These are phyloP conservation scores for Epizoanthus scotinus DNA, from an alignment of 92 coral and sea anemone genomes.

Conservation along the genomic window DNA sequence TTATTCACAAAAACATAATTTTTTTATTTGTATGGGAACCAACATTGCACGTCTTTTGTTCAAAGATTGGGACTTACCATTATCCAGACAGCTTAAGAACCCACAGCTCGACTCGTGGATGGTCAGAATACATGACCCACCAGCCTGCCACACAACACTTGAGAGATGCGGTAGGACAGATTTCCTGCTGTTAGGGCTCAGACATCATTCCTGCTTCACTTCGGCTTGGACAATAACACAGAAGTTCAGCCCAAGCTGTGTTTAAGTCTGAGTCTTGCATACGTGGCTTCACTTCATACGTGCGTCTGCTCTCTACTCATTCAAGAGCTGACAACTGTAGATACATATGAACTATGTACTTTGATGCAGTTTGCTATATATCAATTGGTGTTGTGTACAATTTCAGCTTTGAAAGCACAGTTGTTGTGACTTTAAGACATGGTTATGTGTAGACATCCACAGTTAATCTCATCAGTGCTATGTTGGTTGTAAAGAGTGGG, in stretches of 20 bases:
- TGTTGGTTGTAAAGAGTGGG: too few species aligned
- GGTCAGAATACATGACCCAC: slow-evolving; percentile 32
- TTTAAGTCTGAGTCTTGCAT: slow-evolving; percentile 7
- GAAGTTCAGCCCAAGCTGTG: slow-evolving; percentile 9
- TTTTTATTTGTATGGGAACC: slow-evolving; percentile 30
- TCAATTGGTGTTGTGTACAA: neutral
- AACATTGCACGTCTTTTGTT: slow-evolving; percentile 45
- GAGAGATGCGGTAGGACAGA: slow-evolving; percentile 41
- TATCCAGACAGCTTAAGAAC: slow-evolving; percentile 36
- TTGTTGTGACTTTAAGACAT: too few species aligned
- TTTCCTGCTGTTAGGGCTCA: slow-evolving; percentile 15
- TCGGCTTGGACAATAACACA: neutral
- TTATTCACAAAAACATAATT: neutral
- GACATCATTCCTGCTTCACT: slow-evolving; percentile 13
- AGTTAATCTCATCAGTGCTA: too few species aligned
- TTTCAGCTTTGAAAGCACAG: too few species aligned
- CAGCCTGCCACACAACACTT: slow-evolving; percentile 34
- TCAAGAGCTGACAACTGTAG: too few species aligned
- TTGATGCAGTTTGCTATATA: neutral
- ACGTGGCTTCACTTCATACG: slow-evolving; percentile 10
- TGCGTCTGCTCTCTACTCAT: neutral
- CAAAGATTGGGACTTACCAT: slow-evolving; percentile 46
- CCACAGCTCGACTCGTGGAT: slow-evolving; percentile 10
- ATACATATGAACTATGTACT: neutral
- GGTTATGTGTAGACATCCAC: too few species aligned